A percentile compares a stretch with the other conserved stretches of the same genome.
Conservation (phyloP, 2,888 invertebrate genomes). For the Dynastes grantii region DNA sequence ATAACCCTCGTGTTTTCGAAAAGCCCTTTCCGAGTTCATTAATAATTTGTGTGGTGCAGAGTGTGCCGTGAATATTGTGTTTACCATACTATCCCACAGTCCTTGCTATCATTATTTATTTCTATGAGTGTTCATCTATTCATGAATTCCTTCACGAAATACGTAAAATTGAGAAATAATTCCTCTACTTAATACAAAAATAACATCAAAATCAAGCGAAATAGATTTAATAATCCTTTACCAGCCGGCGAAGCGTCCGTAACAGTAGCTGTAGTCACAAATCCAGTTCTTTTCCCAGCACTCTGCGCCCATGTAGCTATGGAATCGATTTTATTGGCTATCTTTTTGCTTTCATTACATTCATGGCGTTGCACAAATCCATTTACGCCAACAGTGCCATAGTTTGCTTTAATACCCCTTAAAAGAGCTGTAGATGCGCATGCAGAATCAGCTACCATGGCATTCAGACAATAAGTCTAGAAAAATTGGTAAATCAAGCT, state of each 20-base stretch:
- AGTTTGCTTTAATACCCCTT: conserved; percentile 84
- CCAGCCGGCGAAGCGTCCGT: conserved; percentile 85
- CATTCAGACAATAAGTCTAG: conserved; percentile 73
- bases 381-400: conserved; percentile 83
- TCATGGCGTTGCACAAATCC: conserved; percentile 77
- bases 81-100: too few relatives aligned
- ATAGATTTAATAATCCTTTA: conserved; percentile 41
- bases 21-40: too few relatives aligned
- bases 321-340: conserved; percentile 76
- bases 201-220: too few relatives aligned
- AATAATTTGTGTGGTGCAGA: too few relatives aligned
- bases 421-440: conserved; percentile 87
- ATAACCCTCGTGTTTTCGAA: too few relatives aligned
- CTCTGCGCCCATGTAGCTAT: conserved; percentile 82
- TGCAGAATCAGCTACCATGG: conserved; percentile 87
- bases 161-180: too few relatives aligned
- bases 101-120: too few relatives aligned
- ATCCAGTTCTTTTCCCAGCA: conserved; percentile 76
- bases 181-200: too few relatives aligned
- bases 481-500: background rate
- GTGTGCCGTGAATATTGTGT: too few relatives aligned
- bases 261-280: conserved; percentile 85
- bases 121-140: too few relatives aligned
- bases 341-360: conserved; percentile 69
- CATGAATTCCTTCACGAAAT: too few relatives aligned